Percentiles rank a stretch among this genome's conserved stretches.
Conservation (phyloP, 2,797 vertebrate species). For the Neolamprologus multifasciatus region DNA sequence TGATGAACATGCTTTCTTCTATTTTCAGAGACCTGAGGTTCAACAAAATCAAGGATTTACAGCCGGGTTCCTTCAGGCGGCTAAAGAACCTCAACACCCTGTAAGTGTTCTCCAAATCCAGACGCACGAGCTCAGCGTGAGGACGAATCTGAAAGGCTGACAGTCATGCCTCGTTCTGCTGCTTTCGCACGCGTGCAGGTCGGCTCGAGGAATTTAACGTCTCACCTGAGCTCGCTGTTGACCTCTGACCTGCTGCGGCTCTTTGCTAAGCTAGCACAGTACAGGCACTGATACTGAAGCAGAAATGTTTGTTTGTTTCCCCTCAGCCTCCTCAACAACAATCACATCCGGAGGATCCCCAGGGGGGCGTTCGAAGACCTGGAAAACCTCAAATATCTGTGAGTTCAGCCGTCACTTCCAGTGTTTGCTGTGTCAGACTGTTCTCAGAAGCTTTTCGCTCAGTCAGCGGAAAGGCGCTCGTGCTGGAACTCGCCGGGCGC, state of each 20-base stretch:
- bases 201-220: slow-evolving; percentile 51
- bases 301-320: not conserved
- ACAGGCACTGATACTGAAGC: not conserved
- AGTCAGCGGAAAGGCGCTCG: not conserved
- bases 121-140: not conserved
- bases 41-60: slow-evolving; percentile 97
- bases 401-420: slow-evolving; percentile 58
- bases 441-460: not conserved
- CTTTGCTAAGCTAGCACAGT: slow-evolving; percentile 11
- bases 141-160: not conserved
- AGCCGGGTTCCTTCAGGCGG: slow-evolving; percentile 83
- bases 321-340: slow-evolving; percentile 95
- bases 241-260: slow-evolving; percentile 8
- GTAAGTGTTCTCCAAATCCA: slow-evolving; percentile 60
- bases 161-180: slow-evolving; percentile 11
- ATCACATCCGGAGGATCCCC: slow-evolving; percentile 92
- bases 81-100: slow-evolving; percentile 91
- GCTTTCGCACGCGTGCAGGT: slow-evolving; percentile 44
- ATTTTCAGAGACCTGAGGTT: slow-evolving; percentile 90
- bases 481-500: not conserved
- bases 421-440: not conserved
- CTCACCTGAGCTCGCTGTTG: slow-evolving; percentile 40
- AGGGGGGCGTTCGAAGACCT: slow-evolving; percentile 91
- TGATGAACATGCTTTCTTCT: not conserved
- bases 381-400: slow-evolving; percentile 99